A percentile compares a stretch with the other conserved stretches of the same genome.
Evolutionary conservation across 1,140 invertebrate species (phyloP).

Genomic region (Lordiphosa mommai): DNA sequence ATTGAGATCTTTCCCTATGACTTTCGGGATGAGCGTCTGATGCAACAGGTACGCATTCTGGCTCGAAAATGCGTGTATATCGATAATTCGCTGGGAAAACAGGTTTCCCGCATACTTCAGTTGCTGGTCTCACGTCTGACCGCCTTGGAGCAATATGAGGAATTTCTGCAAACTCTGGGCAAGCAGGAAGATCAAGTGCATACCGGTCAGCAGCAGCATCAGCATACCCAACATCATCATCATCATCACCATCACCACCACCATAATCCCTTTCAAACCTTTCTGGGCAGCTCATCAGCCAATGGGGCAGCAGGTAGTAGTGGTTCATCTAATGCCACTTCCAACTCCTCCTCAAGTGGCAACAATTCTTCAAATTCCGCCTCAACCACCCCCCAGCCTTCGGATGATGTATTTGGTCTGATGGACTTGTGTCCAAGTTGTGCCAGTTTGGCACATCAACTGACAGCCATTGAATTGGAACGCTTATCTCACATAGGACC

Average conservation of each 20-base stretch:
- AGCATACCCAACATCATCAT: constrained; percentile 13
- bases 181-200: constrained; percentile 23
- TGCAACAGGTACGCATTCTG: constrained; percentile 94
- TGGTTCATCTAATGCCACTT: constrained; percentile 13
- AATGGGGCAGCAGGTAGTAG: constrained; percentile 26
- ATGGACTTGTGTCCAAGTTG: constrained; percentile 90
- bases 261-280: constrained; percentile 64
- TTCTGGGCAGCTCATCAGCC: constrained; percentile 44
- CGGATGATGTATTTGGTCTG: constrained; percentile 84
- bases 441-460: constrained; percentile 91
- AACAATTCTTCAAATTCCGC: constrained; percentile 37
- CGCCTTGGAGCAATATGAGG: constrained; percentile 92
- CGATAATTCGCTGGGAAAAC: constrained; percentile 85
- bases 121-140: constrained; percentile 91
- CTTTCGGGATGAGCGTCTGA: constrained; percentile 96
- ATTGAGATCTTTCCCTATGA: constrained; percentile 97
- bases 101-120: constrained; percentile 92
- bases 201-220: constrained; percentile 21
- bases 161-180: constrained; percentile 82
- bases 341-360: constrained; percentile 14
- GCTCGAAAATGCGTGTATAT: constrained; percentile 88
- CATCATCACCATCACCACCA: constrained; percentile 45
- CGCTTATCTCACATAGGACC: constrained; percentile 96
- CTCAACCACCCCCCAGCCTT: constrained; percentile 53
- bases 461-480: constrained; percentile 96